These are phyloP conservation scores for Cepphus grylle DNA, from an alignment of 2,113 vertebrate genomes.

Conservation along the genomic window DNA sequence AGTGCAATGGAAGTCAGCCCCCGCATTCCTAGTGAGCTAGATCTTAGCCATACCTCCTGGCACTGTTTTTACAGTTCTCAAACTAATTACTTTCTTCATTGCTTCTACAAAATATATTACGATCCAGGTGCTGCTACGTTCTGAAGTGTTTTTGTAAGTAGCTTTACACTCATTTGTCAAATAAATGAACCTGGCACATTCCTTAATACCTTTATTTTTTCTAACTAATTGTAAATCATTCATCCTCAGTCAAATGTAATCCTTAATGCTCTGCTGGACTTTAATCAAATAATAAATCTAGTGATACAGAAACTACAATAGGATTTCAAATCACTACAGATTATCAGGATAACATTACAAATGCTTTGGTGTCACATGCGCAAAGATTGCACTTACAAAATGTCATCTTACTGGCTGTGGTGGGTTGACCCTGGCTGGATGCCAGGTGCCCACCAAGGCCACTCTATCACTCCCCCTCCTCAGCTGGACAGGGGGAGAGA, in stretches of 20 bases:
- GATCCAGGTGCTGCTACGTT: not conserved
- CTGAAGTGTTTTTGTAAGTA: not conserved
- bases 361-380: not conserved
- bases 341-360: slow-evolving; percentile 34
- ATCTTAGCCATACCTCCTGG: not conserved
- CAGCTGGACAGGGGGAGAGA: not conserved
- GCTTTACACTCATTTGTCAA: slow-evolving; percentile 24
- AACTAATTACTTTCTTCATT: not conserved
- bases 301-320: slow-evolving; percentile 25
- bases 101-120: not conserved
- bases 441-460: not conserved
- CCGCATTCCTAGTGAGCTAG: not conserved
- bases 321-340: slow-evolving; percentile 31
- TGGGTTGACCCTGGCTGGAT: not conserved
- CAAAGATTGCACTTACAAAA: not conserved
- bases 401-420: not conserved
- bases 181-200: slow-evolving; percentile 19
- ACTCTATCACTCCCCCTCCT: not conserved
- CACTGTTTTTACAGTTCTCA: not conserved
- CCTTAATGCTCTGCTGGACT: slow-evolving; percentile 30
- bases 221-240: slow-evolving; percentile 35
- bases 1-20: not conserved
- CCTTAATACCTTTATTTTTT: slow-evolving; percentile 44
- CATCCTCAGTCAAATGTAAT: slow-evolving; percentile 38
- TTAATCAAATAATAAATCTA: slow-evolving; percentile 45